Evolutionary conservation across 2,113 vertebrate species (phyloP).

Genomic region (Grammomys surdaster): DNA sequence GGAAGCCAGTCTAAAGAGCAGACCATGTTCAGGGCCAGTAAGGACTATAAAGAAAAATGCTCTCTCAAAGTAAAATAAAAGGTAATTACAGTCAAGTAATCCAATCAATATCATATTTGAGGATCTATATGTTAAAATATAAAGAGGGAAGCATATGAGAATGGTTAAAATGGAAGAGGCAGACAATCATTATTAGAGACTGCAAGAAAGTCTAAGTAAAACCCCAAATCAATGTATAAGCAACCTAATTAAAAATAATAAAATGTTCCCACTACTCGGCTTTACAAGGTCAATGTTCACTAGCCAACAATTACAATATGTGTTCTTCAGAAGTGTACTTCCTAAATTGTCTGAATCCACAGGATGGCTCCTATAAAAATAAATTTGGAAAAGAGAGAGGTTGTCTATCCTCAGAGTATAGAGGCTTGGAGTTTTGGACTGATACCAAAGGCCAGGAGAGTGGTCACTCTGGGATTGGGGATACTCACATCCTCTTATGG

Average conservation of each 20-base stretch:
- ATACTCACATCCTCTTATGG: too few relatives aligned
- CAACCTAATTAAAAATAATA: slow-evolving; percentile 23
- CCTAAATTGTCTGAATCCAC: too few relatives aligned
- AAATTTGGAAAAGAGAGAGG: too few relatives aligned
- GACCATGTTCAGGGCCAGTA: not conserved
- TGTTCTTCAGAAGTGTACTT: not conserved
- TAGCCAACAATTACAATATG: not conserved
- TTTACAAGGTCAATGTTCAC: not conserved
- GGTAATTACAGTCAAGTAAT: not conserved
- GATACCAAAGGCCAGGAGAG: too few relatives aligned
- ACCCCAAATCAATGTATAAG: not conserved
- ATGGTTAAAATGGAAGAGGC: not conserved
- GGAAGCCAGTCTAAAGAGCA: not conserved
- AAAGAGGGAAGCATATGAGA: not conserved
- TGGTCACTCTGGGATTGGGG: too few relatives aligned
- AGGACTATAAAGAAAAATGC: not conserved
- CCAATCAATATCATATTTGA: not conserved
- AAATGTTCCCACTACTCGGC: not conserved
- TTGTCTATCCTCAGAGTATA: too few relatives aligned
- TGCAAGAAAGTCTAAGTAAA: not conserved
- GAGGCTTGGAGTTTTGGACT: too few relatives aligned
- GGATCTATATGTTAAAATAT: not conserved
- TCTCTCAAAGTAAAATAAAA: not conserved
- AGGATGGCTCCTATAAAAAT: too few relatives aligned
- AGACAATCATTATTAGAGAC: not conserved